These are phyloP conservation scores for Chrysopilus asiliformis DNA, from an alignment of 2,888 invertebrate genomes.

Conservation along the genomic window DNA sequence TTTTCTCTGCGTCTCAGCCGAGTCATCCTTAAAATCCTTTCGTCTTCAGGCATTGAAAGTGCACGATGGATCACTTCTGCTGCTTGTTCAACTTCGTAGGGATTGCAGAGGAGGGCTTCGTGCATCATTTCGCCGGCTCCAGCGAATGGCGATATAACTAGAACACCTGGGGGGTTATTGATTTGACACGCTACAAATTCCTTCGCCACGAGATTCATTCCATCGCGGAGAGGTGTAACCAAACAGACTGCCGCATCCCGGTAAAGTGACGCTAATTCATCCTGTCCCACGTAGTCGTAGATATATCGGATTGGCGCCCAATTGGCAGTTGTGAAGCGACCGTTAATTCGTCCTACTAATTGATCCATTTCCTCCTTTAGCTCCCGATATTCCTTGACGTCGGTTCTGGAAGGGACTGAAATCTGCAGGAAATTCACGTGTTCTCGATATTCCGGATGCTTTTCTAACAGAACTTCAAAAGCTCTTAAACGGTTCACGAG, in stretches of 20 bases:
- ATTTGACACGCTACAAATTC: constrained; percentile 89
- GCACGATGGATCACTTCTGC: constrained; percentile 80
- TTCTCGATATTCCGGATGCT: constrained; percentile 74
- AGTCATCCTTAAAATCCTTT: constrained; percentile 73
- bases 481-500: constrained; percentile 70
- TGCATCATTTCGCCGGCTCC: constrained; percentile 92
- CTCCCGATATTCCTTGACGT: constrained; percentile 81
- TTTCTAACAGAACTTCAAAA: constrained; percentile 66
- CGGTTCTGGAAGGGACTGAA: constrained; percentile 77
- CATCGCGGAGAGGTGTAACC: constrained; percentile 76
- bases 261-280: constrained; percentile 75
- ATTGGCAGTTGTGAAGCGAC: constrained; percentile 76
- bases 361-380: constrained; percentile 85
- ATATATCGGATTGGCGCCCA: constrained; percentile 85
- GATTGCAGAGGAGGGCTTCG: constrained; percentile 79
- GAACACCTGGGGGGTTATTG: constrained; percentile 69
- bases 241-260: constrained; percentile 75
- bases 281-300: constrained; percentile 76
- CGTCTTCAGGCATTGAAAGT: constrained; percentile 81
- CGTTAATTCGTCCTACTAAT: constrained; percentile 71
- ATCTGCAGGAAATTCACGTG: constrained; percentile 72
- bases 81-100: constrained; percentile 76
- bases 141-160: constrained; percentile 82
- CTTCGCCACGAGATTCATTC: constrained; percentile 87
- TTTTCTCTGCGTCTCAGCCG: constrained; percentile 67